These are phyloP conservation scores for Burhinus oedicnemus DNA, from an alignment of 2,113 vertebrate genomes.

Conservation along the genomic window DNA sequence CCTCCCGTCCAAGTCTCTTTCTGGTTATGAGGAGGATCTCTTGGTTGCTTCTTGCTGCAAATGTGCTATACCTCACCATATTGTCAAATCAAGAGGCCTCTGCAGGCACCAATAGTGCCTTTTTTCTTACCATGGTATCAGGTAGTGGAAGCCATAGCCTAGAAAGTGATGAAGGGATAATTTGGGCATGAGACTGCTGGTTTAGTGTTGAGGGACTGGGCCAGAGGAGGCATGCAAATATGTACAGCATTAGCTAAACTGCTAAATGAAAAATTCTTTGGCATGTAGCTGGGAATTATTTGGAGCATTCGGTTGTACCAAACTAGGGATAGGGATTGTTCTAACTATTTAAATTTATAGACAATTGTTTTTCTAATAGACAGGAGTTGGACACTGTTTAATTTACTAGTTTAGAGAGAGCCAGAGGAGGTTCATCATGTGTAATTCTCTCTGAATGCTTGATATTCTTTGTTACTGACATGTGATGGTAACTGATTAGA, in stretches of 20 bases:
- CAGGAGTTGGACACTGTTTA: not conserved
- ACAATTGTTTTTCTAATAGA: not conserved
- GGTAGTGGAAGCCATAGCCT: not conserved
- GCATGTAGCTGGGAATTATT: not conserved
- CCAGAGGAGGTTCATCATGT: not conserved
- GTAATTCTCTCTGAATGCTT: not conserved
- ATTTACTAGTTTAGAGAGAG: not conserved
- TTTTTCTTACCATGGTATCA: not conserved
- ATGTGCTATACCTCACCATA: not conserved
- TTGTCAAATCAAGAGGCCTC: not conserved
- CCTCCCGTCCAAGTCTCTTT: not conserved
- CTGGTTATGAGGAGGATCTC: not conserved
- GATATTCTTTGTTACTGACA: not conserved
- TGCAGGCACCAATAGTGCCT: fast-evolving
- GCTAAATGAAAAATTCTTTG: not conserved
- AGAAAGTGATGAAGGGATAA: not conserved
- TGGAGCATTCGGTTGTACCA: not conserved
- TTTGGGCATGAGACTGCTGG: not conserved
- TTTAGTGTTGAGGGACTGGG: not conserved
- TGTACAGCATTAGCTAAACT: not conserved
- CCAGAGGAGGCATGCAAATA: not conserved
- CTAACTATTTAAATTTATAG: not conserved
- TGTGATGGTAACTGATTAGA: not conserved
- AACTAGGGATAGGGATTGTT: not conserved
- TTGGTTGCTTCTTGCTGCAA: not conserved